phyloP scores from a whole-genome alignment of 2,888 invertebrate genomes.

The Habroteleia sp. region DNA sequence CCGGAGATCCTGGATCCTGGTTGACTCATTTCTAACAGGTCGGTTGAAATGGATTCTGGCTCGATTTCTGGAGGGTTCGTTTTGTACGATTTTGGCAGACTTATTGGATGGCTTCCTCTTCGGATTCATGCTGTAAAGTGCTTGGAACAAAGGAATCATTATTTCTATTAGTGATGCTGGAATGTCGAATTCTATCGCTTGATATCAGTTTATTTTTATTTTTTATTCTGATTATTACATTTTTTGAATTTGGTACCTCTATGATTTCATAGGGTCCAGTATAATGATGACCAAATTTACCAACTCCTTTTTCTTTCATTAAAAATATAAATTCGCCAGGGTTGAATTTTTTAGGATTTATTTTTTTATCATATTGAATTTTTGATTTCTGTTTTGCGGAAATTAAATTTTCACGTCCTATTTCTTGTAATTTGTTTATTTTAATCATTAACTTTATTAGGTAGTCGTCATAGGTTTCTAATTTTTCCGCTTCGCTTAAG shows the following conservation, averaged over 20 bases:
- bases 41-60: too few species aligned
- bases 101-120: background rate
- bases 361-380: background rate
- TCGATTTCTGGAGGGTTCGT: too few species aligned
- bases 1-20: too few species aligned
- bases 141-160: background rate
- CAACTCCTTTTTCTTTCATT: background rate
- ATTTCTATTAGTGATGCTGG: background rate
- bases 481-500: background rate
- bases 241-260: slow-evolving; percentile 22
- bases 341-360: slow-evolving; percentile 10
- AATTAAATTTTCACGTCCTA: slow-evolving; percentile 1
- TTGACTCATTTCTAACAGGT: too few species aligned
- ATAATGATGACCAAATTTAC: slow-evolving; percentile 1
- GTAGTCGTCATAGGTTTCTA: slow-evolving; percentile 24
- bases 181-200: background rate
- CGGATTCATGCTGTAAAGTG: background rate
- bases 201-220: background rate
- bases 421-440: slow-evolving; percentile 4
- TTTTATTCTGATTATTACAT: background rate
- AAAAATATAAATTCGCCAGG: slow-evolving; percentile 11
- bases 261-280: slow-evolving; percentile 5
- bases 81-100: background rate
- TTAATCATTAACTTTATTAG: background rate
- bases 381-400: slow-evolving; percentile 6